These are phyloP conservation scores for Drosophila obscura DNA, from an alignment of 1,140 invertebrate species.

Conservation along the genomic window DNA sequence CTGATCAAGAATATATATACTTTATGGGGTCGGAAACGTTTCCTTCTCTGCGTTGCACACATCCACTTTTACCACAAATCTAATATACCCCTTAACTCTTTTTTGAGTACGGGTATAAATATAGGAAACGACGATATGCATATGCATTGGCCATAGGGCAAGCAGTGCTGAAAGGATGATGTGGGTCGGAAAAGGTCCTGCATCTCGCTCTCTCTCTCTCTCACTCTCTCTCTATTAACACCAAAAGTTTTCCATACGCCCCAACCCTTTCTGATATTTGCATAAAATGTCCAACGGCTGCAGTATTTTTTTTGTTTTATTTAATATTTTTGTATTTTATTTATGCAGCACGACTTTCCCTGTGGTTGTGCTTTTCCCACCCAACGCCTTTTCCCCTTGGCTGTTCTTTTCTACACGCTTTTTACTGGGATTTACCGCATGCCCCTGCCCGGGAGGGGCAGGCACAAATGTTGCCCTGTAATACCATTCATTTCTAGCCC, in stretches of 20 bases:
- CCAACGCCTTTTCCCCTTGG: constrained; percentile 7
- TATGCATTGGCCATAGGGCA: constrained; percentile 23
- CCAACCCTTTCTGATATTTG: constrained; percentile 43
- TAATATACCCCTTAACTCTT: too few relatives aligned
- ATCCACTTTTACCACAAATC: too few relatives aligned
- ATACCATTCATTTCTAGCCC: constrained; percentile 56
- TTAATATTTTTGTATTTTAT: constrained; percentile 41
- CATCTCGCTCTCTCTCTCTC: constrained; percentile 4
- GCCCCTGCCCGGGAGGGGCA: not conserved
- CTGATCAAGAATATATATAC: too few relatives aligned
- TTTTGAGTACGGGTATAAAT: not conserved
- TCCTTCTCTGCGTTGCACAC: too few relatives aligned
- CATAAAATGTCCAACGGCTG: constrained; percentile 69
- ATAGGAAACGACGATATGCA: constrained; percentile 10
- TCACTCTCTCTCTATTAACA: constrained; percentile 47
- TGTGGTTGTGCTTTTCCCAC: constrained; percentile 5
- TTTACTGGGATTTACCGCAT: not conserved
- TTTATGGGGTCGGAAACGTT: too few relatives aligned
- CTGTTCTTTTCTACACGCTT: constrained; percentile 20
- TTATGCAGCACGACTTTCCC: constrained; percentile 22
- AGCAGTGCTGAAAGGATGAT: not conserved
- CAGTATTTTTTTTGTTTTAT: constrained; percentile 32
- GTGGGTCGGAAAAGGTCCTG: not conserved
- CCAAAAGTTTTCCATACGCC: constrained; percentile 33
- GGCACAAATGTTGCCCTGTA: constrained; percentile 17